Conservation (phyloP, 2,888 invertebrate species). For the Himalopsyche kuldschensis region DNA sequence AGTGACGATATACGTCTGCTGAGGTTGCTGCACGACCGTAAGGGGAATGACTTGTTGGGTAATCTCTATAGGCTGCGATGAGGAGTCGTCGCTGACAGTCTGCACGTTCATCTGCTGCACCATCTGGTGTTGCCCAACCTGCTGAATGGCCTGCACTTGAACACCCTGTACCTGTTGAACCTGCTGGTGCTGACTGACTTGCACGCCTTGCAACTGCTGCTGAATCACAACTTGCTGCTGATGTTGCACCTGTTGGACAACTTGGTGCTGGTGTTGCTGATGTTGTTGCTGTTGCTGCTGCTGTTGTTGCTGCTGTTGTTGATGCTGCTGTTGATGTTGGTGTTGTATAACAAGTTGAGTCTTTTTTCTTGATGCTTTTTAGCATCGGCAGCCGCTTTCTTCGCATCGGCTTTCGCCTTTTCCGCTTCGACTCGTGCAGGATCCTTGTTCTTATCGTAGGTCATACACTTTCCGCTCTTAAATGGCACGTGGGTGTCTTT, state of each 20-base stretch:
- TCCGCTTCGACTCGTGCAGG: conserved; percentile 56
- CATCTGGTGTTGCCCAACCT: conserved; percentile 47
- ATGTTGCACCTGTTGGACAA: conserved; percentile 52
- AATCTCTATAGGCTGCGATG: conserved; percentile 61
- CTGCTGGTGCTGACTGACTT: conserved; percentile 57
- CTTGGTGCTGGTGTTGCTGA: conserved; percentile 51
- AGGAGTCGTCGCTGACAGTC: conserved; percentile 54
- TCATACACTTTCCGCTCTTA: conserved; percentile 60
- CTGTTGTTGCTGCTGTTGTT: conserved; percentile 49
- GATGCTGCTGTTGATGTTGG: conserved; percentile 48
- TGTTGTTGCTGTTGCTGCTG: conserved; percentile 50
- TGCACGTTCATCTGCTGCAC: conserved; percentile 55
- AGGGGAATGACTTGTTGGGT: conserved; percentile 67
- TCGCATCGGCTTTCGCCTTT: conserved; percentile 51
- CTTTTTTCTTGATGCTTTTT: conserved; percentile 46
- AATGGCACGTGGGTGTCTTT: conserved; percentile 54
- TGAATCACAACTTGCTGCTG: conserved; percentile 48
- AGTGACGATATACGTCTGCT: conserved; percentile 67
- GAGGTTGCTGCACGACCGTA: conserved; percentile 65
- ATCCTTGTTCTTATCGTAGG: conserved; percentile 59
- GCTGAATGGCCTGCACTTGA: conserved; percentile 54
- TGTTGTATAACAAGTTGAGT: conserved; percentile 46
- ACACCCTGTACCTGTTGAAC: conserved; percentile 55
- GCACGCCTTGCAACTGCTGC: conserved; percentile 47
- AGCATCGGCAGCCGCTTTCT: conserved; percentile 57